Evolutionary conservation across 37 sponge, comb jelly and placozoan species (phyloP).

Genomic region (Geodia barretti): DNA sequence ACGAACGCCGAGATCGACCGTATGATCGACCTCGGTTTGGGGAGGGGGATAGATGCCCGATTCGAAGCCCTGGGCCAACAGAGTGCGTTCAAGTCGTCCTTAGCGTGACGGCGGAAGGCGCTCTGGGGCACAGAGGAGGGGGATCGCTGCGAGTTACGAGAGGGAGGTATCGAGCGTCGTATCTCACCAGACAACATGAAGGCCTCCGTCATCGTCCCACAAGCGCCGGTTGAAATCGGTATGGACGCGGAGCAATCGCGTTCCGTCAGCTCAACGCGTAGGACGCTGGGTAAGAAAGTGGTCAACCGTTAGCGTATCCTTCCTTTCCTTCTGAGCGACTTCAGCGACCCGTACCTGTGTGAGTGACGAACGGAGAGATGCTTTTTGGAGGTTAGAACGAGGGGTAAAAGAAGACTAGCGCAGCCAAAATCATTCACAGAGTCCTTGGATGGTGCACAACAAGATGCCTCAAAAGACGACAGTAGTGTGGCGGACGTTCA

Average conservation of each 20-base stretch:
- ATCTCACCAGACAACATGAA: conserved; percentile 39
- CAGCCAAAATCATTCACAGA: no score
- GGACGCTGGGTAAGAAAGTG: conserved; percentile 39
- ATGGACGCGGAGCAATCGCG: conserved; percentile 48
- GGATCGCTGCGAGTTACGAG: conserved; percentile 59
- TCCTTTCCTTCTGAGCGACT: conserved; percentile 36
- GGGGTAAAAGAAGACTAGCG: no score
- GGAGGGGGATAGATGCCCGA: conserved; percentile 61
- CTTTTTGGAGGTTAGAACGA: no score
- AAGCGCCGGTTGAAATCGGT: conserved; percentile 21
- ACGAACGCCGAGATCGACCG: conserved; percentile 15
- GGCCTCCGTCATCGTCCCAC: conserved; percentile 13
- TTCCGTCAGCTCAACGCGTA: conserved; percentile 16
- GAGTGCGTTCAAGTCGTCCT: conserved; percentile 50
- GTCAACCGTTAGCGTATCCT: conserved; percentile 55
- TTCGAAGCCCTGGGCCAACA: conserved; percentile 42
- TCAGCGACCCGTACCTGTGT: conserved; percentile 32
- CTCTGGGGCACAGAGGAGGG: conserved; percentile 59
- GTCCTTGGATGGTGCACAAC: no score
- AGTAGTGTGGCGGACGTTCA: conserved; percentile 16
- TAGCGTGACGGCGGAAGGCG: not conserved
- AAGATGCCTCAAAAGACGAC: not conserved
- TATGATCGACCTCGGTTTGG: conserved; percentile 50
- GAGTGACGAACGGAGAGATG: not conserved
- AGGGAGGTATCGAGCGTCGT: conserved; percentile 27